Evolutionary conservation across 2,797 vertebrate species (phyloP), one percentile per base, ranked within the genome.

Genomic region (Peromyscus attwateri): DNA sequence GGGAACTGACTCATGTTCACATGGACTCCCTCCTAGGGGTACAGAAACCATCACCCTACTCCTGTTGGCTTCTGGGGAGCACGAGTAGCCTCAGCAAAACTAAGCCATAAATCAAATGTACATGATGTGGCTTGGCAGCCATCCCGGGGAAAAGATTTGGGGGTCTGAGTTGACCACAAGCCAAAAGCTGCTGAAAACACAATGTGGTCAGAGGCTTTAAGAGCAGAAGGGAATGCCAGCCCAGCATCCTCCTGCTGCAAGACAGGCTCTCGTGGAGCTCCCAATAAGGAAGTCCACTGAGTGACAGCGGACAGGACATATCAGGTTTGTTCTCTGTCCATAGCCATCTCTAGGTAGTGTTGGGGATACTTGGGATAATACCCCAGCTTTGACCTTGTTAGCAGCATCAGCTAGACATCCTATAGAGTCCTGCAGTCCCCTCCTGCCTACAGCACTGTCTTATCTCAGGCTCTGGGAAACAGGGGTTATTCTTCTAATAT

Each of bases 111-210:
- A 98, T 98, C 97, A 97, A 97, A 97, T 29, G 83, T 66, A 95
- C 95, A 94, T 96, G 96, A 96, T 98, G 97, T 95, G 97, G 94
- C 91, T 95, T 98, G 96, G 97, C 95, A 96, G 92, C 34, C 62
- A 55, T 96, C 96, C 97, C 91, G 37, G 87, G 40, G 95, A 98
- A 96, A 96, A 94, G 97, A 97, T 96, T 97, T 97, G 95, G 96
- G 97, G 97, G 95, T 97, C 90, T 96, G 94, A 96, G 95, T 93
- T 98, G 97, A 98, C 97, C 97, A 96, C 94, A 97, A 96, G 97
- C 97, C 97, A 97, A 96, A 96, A 87, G 95, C 89, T 73, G 95
- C 96, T 95, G 90, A 95, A 96, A 97, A 96, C 91, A 71, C 95
- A 91, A 68, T 55, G 91, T 62, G 87, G 91, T 95, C 70, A 82